Conservation (phyloP, 2,797 vertebrate genomes). For the Acipenser oxyrinchus region DNA sequence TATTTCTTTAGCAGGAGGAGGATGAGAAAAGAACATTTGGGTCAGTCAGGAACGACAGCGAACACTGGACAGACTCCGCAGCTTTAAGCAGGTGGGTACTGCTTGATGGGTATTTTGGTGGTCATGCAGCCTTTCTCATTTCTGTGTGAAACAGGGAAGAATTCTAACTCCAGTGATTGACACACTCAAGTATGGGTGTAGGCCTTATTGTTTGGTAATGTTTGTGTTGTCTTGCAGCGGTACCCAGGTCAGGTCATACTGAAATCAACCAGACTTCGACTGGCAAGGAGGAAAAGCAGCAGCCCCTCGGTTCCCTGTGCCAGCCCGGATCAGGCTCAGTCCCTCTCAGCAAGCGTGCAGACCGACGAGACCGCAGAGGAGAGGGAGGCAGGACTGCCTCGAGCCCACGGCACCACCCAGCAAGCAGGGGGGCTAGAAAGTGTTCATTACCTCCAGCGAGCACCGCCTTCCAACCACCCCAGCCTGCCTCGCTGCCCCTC, state of each 20-base stretch:
- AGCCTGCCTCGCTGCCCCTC: constrained; percentile 21
- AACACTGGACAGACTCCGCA: constrained; percentile 87
- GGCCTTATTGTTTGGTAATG: constrained; percentile 8
- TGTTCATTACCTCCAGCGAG: constrained; percentile 54
- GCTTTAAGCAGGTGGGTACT: constrained; percentile 80
- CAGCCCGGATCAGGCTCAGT: constrained; percentile 43
- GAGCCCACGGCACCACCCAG: constrained; percentile 12
- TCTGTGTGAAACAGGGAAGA: neutral
- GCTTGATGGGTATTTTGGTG: neutral
- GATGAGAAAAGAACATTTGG: constrained; percentile 71
- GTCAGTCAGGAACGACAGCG: constrained; percentile 87
- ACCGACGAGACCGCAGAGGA: constrained; percentile 42
- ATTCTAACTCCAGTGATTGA: too few species aligned
- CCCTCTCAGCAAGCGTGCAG: constrained; percentile 59
- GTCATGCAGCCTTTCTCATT: too few species aligned
- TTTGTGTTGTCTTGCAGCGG: constrained; percentile 50
- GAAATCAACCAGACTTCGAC: constrained; percentile 77
- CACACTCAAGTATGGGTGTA: too few species aligned
- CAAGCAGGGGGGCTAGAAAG: constrained; percentile 50
- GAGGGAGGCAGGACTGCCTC: constrained; percentile 37
- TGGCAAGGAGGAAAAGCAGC: constrained; percentile 59
- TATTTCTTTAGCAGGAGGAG: constrained; percentile 62
- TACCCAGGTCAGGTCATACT: constrained; percentile 90
- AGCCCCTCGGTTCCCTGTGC: constrained; percentile 26
- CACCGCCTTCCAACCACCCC: constrained; percentile 32